A percentile compares a stretch with the other conserved stretches of the same genome.
Conservation (phyloP, 35 echinoderm and acorn worm species). For the Apostichopus californicus region DNA sequence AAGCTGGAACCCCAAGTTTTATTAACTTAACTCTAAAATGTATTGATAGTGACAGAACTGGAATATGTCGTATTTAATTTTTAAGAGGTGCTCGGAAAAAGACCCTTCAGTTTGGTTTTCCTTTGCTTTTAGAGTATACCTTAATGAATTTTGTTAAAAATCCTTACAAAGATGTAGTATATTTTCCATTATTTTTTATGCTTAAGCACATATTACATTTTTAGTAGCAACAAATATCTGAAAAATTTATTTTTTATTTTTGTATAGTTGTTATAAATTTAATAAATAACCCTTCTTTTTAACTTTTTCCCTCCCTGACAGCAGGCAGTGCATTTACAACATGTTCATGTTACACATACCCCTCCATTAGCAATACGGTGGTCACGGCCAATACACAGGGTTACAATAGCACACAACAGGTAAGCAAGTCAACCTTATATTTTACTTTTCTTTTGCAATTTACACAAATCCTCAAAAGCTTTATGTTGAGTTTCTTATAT, state of each 20-base stretch:
- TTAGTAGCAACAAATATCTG: too few species aligned
- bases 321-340: slow-evolving; percentile 60
- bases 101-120: too few species aligned
- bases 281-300: background rate
- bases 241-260: background rate
- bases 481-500: too few species aligned
- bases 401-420: slow-evolving; percentile 95
- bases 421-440: background rate
- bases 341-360: slow-evolving; percentile 82
- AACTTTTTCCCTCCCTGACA: background rate
- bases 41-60: slow-evolving; percentile 22
- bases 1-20: slow-evolving; percentile 10
- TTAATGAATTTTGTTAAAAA: too few species aligned
- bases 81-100: too few species aligned
- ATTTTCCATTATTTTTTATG: too few species aligned
- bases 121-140: too few species aligned
- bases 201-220: too few species aligned
- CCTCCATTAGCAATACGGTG: slow-evolving; percentile 87
- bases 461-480: too few species aligned
- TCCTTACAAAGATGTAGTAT: too few species aligned
- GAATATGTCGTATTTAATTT: background rate
- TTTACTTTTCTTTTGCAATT: too few species aligned
- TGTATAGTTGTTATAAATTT: background rate
- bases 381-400: slow-evolving; percentile 86
- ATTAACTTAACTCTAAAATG: slow-evolving; percentile 19